Percentiles rank a stretch among this genome's conserved stretches.
Evolutionary conservation across 2,113 vertebrate genomes (phyloP).

Genomic region (Cyanoliseus patagonus): DNA sequence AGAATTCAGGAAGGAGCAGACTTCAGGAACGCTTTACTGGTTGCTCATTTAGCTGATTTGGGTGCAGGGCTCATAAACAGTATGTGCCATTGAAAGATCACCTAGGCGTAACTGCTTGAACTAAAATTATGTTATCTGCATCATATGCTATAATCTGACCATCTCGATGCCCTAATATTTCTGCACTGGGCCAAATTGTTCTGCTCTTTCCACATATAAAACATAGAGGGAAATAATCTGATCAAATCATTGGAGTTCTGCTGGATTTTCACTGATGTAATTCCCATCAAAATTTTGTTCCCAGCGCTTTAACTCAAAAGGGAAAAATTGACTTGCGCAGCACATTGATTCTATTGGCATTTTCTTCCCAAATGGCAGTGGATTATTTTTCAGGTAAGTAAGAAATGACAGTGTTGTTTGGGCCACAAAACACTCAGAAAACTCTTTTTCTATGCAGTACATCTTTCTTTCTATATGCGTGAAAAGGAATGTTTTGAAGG

Average conservation of each 20-base stretch:
- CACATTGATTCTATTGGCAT: background rate
- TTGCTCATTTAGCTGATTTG: background rate
- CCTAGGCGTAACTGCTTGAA: background rate
- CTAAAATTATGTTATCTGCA: background rate
- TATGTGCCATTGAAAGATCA: background rate
- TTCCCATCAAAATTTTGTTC: background rate
- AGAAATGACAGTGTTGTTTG: slow-evolving; percentile 5
- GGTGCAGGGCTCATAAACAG: background rate
- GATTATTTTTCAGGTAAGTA: background rate
- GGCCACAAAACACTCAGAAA: background rate
- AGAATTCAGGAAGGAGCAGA: slow-evolving; percentile 27
- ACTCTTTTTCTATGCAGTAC: background rate
- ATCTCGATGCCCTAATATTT: background rate
- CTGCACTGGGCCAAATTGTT: background rate
- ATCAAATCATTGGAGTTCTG: background rate
- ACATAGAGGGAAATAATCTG: background rate
- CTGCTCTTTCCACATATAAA: background rate
- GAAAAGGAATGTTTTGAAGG: slow-evolving; percentile 2
- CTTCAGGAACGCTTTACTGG: slow-evolving; percentile 17
- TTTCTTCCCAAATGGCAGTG: background rate
- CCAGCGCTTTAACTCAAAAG: background rate
- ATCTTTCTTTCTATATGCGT: background rate
- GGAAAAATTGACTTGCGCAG: background rate
- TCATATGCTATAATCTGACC: background rate
- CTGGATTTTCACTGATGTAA: background rate